These are phyloP conservation scores for Cirrhinus molitorella DNA, from an alignment of 2,797 vertebrate genomes.

Conservation along the genomic window DNA sequence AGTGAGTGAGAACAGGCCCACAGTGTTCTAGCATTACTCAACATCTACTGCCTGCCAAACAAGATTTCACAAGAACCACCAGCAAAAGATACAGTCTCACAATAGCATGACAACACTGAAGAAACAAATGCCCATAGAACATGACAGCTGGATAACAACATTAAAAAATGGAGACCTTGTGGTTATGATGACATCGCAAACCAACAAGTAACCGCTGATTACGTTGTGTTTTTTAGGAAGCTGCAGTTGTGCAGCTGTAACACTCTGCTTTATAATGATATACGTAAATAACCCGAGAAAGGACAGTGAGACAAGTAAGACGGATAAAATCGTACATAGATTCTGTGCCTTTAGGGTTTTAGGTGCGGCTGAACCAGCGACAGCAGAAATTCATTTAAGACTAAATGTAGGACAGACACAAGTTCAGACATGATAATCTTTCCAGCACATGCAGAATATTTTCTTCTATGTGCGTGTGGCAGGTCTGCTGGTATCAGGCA, in stretches of 20 bases:
- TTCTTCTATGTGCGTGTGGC: not conserved
- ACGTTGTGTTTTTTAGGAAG: not conserved
- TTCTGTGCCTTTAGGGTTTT: slow-evolving; percentile 36
- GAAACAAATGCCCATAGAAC: not conserved
- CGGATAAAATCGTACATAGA: not conserved
- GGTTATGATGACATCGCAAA: not conserved
- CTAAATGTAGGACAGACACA: slow-evolving; percentile 22
- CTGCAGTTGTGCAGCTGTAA: not conserved
- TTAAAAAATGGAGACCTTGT: slow-evolving; percentile 11
- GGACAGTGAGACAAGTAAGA: not conserved
- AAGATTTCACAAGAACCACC: slow-evolving; percentile 31
- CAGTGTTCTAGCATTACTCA: slow-evolving; percentile 28
- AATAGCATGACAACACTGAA: not conserved
- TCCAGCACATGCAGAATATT: not conserved
- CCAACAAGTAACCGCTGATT: not conserved
- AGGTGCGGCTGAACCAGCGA: not conserved
- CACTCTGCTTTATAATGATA: not conserved
- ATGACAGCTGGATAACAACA: not conserved
- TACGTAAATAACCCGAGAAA: not conserved
- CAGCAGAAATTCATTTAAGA: slow-evolving; percentile 40
- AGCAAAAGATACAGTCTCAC: slow-evolving; percentile 11
- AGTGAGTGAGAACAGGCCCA: slow-evolving; percentile 17
- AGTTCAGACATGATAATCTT: slow-evolving; percentile 9
- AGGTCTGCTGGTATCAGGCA: slow-evolving; percentile 21
- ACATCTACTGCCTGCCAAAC: slow-evolving; percentile 28